Base-by-base conservation (phyloP, 2,113 vertebrate genomes). In the Aphyosemion australe region DNA sequence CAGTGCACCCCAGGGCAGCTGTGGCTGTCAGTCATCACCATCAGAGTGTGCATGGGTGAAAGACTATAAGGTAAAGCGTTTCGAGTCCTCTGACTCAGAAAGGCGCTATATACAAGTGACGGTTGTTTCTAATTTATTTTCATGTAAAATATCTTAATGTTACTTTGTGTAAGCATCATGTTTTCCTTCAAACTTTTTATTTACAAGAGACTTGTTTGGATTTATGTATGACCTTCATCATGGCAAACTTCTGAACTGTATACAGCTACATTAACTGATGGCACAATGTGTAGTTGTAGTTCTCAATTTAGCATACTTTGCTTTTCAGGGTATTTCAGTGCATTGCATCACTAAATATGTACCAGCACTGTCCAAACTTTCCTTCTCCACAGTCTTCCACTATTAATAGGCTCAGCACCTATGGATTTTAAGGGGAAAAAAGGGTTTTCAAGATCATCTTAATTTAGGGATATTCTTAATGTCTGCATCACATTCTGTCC, bases 271-370 rank as follows among this genome's bases (percentile, higher is more conserved):
- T 31, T 32, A 46, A 47, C 10, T 32, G 21, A 58, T 41, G 37
- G 39, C 12, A 10, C 39, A 21, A 13, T 15, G 7, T 26, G 41
- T 16, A 21, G 56, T 14, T 19, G 21, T 21, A 26, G 15, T 6
- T 46, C 42, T 46, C 46, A 16, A 46, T 32, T 41, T 15, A 62
- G 31, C 10, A 62, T 41, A 12, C 18, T 15, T 41, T 62, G 18
- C 19, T 49, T 51, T 51, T 5, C 31, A 26, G 12, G 16, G n/a
- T 2, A 62, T 62, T 62, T 62, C 60, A 62, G 34, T 41, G 14
- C 13, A 41, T 51, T 62, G 47, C 60, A 62, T 51, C 47, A 62
- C 49, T 18, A 62, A 32, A 60, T 59, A 60, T 21, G 32, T 21
- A 37, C 18, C 16, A 10, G 8, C 12, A 37, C 32, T 49, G 45